phyloP scores from a whole-genome alignment of 2,888 invertebrate genomes.

The Lottia scabra region DNA sequence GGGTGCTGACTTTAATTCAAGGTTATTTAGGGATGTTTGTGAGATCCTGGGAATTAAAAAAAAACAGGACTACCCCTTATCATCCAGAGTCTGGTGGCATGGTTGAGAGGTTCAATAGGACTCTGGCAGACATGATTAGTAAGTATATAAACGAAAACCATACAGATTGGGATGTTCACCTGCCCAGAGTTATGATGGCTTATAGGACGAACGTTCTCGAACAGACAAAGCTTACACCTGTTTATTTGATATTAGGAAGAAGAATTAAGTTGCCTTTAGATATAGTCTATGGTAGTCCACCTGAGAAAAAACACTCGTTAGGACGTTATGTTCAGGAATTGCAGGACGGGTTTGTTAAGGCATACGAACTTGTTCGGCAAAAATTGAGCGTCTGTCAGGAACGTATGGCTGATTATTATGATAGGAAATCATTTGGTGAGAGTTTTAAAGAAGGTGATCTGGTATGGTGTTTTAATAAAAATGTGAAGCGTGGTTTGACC shows the following conservation, averaged over 20 bases:
- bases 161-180: slow-evolving; percentile 8
- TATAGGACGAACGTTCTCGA: neutral
- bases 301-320: neutral
- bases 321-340: too few relatives aligned
- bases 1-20: slow-evolving; percentile 7
- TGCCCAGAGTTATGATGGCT: slow-evolving; percentile 12
- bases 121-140: neutral
- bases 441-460: neutral
- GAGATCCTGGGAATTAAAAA: neutral
- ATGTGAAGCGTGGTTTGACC: too few relatives aligned
- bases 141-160: neutral
- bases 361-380: neutral
- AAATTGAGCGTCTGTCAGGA: neutral
- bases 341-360: neutral
- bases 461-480: neutral
- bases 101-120: neutral
- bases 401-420: neutral
- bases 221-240: neutral
- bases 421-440: neutral
- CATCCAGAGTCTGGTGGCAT: slow-evolving; percentile 6
- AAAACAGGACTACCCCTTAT: slow-evolving; percentile 6
- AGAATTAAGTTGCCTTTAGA: neutral
- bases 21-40: slow-evolving; percentile 3
- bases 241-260: neutral
- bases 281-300: neutral